Evolutionary conservation across 23 tunicate species (phyloP), one percentile per base, ranked within the genome.

Genomic region (Trididemnum nubilum): DNA sequence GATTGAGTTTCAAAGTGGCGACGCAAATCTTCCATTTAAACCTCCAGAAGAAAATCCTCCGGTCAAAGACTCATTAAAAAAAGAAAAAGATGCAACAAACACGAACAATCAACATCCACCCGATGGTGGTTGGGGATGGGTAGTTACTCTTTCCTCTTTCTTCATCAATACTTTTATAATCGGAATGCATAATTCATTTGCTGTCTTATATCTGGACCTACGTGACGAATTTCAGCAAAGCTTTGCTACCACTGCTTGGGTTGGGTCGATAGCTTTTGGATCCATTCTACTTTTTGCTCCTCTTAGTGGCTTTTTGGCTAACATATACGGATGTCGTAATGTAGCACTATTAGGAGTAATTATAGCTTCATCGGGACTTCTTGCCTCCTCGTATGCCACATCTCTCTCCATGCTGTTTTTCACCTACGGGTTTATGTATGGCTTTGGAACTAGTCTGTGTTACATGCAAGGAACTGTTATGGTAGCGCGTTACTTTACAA

Each of bases 51-150:
- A n/a, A n/a, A n/a, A n/a, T n/a, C 54, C 54, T 7, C 54, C 54
- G 15, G 12, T 15, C 9, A 44, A 44, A 44, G 15, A 7, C 15
- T n/a, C n/a, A n/a, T n/a, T n/a, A n/a, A n/a, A n/a, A n/a, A n/a
- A n/a, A n/a, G n/a, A n/a, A n/a, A n/a, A n/a, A n/a, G 54, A 44
- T 7, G 54, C 15, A 7, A 44, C 54, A 7, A 15, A 44, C 54
- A 44, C 54, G 9, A 15, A 44, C 9, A 44, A 15, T 44, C 15
- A 9, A 9, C 36, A 27, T 25, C 87, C 87, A 0, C 89, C 90
- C 40, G 87, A 93, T 38, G 98, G 98, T 22, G 98, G 98, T 2
- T 93, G 98, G 98, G 98, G 98, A 1, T 93, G 98, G 98, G 78
- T 87, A 32, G 87, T 93, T 1, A 67, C 87, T 15, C 50, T 88